Conservation (phyloP, 2,113 vertebrate species). For the Lepisosteus osseus region DNA sequence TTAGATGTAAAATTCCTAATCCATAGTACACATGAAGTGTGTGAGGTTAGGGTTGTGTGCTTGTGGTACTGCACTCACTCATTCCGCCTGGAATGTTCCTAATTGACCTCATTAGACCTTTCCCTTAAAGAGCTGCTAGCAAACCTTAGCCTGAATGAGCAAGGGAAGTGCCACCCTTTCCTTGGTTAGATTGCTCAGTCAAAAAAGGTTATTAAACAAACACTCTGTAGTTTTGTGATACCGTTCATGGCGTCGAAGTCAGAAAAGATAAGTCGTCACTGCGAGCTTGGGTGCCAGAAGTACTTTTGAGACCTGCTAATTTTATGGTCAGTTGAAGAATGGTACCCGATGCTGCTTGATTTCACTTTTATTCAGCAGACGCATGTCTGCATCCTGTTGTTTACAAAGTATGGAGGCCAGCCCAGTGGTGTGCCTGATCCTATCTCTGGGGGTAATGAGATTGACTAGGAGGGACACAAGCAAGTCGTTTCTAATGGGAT, state of each 20-base stretch:
- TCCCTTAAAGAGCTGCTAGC: neutral
- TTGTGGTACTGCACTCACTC: neutral
- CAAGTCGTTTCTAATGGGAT: no score
- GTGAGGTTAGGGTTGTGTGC: no score
- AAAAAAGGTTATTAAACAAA: slow-evolving; percentile 6
- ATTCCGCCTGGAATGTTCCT: no score
- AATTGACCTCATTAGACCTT: no score
- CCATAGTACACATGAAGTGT: no score
- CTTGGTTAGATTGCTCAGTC: neutral
- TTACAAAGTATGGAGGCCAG: slow-evolving; percentile 4
- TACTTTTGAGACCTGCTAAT: neutral
- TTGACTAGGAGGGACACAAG: neutral
- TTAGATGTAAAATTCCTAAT: no score
- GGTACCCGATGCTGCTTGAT: slow-evolving; percentile 8
- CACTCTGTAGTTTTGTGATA: slow-evolving; percentile 3
- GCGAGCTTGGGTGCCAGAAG: neutral
- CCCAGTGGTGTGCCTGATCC: slow-evolving; percentile 11
- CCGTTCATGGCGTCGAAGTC: neutral
- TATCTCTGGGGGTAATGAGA: slow-evolving; percentile 5
- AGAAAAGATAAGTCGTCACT: neutral
- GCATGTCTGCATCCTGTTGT: slow-evolving; percentile 27
- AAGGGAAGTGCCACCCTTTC: slow-evolving; percentile 6
- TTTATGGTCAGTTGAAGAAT: neutral
- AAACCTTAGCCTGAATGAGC: neutral
- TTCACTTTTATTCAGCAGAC: slow-evolving; percentile 31